These are phyloP conservation scores for Peribatodes rhomboidaria DNA, from an alignment of 2,888 invertebrate genomes.

Conservation along the genomic window DNA sequence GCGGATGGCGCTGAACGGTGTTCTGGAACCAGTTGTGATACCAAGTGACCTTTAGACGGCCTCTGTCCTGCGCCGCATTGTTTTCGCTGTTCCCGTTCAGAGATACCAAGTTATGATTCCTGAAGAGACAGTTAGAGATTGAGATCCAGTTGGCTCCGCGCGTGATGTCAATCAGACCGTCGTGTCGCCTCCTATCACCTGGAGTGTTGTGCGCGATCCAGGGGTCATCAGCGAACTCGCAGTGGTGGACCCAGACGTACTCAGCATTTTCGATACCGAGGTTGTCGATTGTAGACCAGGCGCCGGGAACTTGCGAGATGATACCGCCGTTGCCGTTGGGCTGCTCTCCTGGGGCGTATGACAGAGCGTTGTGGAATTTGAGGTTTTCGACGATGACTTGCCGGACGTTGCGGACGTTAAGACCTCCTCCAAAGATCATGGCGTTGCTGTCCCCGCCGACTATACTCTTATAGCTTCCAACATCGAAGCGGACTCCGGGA, in stretches of 20 bases:
- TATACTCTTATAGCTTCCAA: slow-evolving; percentile 23
- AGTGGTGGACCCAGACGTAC: slow-evolving; percentile 38
- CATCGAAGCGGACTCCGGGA: slow-evolving; percentile 26
- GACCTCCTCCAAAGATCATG: slow-evolving; percentile 28
- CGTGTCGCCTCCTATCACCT: slow-evolving; percentile 34
- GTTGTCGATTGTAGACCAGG: slow-evolving; percentile 23
- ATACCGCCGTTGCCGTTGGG: slow-evolving; percentile 30
- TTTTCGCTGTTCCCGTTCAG: slow-evolving; percentile 35
- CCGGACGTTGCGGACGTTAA: neutral
- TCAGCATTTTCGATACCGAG: slow-evolving; percentile 22
- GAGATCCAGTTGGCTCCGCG: slow-evolving; percentile 30
- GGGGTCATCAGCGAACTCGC: slow-evolving; percentile 41
- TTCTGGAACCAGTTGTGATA: slow-evolving; percentile 31
- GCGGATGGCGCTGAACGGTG: slow-evolving; percentile 28
- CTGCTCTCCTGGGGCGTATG: slow-evolving; percentile 26
- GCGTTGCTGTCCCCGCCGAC: slow-evolving; percentile 29
- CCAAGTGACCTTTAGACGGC: slow-evolving; percentile 16
- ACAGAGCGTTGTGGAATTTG: slow-evolving; percentile 28
- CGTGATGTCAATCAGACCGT: slow-evolving; percentile 37
- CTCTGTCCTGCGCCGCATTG: slow-evolving; percentile 11
- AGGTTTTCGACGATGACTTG: slow-evolving; percentile 29
- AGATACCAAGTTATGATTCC: slow-evolving; percentile 34
- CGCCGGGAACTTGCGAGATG: slow-evolving; percentile 2
- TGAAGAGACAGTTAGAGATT: slow-evolving; percentile 40
- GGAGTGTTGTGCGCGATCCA: slow-evolving; percentile 31